phyloP scores from a whole-genome alignment of 2,113 vertebrate species.

The Eulemur macaco region DNA sequence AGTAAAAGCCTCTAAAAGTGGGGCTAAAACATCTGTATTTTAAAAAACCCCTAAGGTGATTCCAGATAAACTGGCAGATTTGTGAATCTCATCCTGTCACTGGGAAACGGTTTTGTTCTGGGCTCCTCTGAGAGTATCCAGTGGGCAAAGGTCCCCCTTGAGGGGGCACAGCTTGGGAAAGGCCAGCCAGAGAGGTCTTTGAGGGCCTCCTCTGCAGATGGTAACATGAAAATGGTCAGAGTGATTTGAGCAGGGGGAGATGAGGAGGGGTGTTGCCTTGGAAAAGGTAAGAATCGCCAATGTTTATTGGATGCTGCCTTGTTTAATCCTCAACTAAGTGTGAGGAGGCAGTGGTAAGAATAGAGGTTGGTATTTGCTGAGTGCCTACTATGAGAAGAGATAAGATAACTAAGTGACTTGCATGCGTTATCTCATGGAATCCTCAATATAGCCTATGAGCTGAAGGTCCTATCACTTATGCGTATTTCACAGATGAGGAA shows the following conservation, averaged over 20 bases:
- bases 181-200: neutral
- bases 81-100: neutral
- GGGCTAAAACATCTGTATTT: neutral
- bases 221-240: neutral
- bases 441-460: neutral
- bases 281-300: neutral
- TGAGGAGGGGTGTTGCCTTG: neutral
- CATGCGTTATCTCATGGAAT: neutral
- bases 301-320: neutral
- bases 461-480: neutral
- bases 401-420: neutral
- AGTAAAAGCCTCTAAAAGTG: neutral
- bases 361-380: neutral
- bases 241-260: neutral
- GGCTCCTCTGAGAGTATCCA: neutral
- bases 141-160: neutral
- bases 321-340: neutral
- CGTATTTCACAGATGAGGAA: neutral
- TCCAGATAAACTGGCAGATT: neutral
- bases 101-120: neutral
- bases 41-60: neutral
- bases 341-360: neutral
- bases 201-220: neutral
- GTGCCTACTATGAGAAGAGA: neutral
- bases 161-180: neutral